These are phyloP conservation scores for Mylabris phalerata DNA, from an alignment of 1,140 invertebrate species.

Conservation along the genomic window DNA sequence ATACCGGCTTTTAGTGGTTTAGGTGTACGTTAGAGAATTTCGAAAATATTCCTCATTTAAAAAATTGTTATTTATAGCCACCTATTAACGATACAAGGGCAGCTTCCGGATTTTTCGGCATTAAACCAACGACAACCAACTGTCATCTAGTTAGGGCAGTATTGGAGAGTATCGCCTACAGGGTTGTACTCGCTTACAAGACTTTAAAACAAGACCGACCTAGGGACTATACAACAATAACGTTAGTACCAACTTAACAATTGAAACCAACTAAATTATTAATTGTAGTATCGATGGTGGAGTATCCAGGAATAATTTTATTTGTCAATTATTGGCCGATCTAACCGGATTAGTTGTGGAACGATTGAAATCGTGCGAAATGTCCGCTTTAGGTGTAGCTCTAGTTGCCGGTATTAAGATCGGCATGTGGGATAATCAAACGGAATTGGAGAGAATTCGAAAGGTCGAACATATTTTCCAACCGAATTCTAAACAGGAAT, in stretches of 20 bases:
- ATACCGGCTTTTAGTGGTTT: constrained; percentile 87
- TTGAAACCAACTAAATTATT: constrained; percentile 2
- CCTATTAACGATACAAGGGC: constrained; percentile 82
- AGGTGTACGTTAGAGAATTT: constrained; percentile 53
- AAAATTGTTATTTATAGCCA: constrained; percentile 51
- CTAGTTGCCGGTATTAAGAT: constrained; percentile 72
- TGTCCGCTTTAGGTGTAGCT: constrained; percentile 72
- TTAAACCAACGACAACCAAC: constrained; percentile 70
- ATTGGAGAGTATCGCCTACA: constrained; percentile 81
- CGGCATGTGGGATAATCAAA: constrained; percentile 67
- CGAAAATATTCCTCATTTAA: constrained; percentile 10
- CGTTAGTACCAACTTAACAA: not conserved
- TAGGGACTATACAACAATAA: constrained; percentile 36
- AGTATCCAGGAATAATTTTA: constrained; percentile 84
- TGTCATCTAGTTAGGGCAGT: constrained; percentile 75
- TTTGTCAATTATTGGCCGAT: constrained; percentile 81
- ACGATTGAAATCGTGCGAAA: constrained; percentile 58
- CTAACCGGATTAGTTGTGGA: constrained; percentile 67
- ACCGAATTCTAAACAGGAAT: constrained; percentile 37
- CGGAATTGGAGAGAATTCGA: constrained; percentile 56
- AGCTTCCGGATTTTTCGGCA: constrained; percentile 75
- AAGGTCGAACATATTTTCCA: constrained; percentile 55
- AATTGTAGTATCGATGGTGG: constrained; percentile 81
- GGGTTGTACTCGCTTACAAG: constrained; percentile 68
- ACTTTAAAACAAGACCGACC: constrained; percentile 60